Base-by-base conservation (phyloP, 2,888 invertebrate genomes). In the Linnaemya vulpina region DNA sequence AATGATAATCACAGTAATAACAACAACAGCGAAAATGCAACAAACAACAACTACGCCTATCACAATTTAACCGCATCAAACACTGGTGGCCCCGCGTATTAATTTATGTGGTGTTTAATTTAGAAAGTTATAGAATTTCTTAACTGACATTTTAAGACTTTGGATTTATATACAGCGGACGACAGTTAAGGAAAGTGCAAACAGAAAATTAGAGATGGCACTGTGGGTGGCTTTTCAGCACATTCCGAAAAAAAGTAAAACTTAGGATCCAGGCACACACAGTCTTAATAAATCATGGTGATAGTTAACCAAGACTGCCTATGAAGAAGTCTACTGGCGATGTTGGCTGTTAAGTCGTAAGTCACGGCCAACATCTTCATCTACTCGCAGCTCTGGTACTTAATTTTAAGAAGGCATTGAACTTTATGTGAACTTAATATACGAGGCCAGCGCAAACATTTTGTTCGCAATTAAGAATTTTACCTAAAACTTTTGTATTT, bases 51-150 rank as follows among this genome's bases (percentile, higher is more conserved):
- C n/a, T 51, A 63, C 22, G 38, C 9, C 40, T 51, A 40, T 35
- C 22, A 30, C 63, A 75, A 17, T 58, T 71, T 43, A 71, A 46
- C 71, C 46, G 17, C 25, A 35, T 35, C 15, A 58, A 38, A 30
- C 20, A 22, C 22, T 30, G 49, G 20, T 73, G 38, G 38, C 38
- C 38, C 38, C 38, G 38, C 35, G 62, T 35, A 49, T 49, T 51
- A 74, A 49, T 51, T 74, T 51, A 62, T 62, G 25, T 22, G 51
- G 25, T 22, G 51, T 51, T 38, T 38, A 49, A 62, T 49, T 51
- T 74, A 62, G 49, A 22, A 62, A 13, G n/a, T 38, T 9, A 4
- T 7, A 38, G 10, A 11, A 62, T 38, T 10, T 62, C 58, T 49
- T 30, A 43, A 73, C 49, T 49, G 49, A 62, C 62, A 58, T 22